A percentile compares a stretch with the other conserved stretches of the same genome.
Conservation (phyloP, 2,113 vertebrate species). For the Bufo gargarizans region DNA sequence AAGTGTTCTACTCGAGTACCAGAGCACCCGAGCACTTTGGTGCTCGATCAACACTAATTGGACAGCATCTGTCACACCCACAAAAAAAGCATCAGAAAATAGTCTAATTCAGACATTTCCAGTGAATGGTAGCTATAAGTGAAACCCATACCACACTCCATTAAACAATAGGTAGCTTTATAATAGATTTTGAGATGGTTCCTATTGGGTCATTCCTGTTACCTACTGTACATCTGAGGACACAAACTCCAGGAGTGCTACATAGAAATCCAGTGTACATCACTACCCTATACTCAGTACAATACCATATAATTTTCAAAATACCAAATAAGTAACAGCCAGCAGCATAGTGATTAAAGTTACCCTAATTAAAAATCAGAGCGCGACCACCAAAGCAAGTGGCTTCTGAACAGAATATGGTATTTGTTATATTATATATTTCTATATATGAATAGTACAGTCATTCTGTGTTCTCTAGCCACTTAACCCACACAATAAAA, state of each 20-base stretch:
- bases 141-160: not conserved
- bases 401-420: not conserved
- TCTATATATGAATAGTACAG: not conserved
- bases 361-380: conserved; percentile 22
- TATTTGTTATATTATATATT: not conserved
- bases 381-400: conserved; percentile 7
- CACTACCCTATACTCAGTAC: not conserved
- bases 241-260: not conserved
- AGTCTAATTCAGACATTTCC: no score
- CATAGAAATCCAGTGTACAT: not conserved
- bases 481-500: not conserved
- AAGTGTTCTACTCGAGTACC: no score
- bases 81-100: no score
- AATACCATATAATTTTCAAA: conserved; percentile 11
- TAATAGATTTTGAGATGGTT: not conserved
- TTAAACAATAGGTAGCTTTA: not conserved
- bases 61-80: no score
- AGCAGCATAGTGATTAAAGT: not conserved
- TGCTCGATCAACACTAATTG: no score
- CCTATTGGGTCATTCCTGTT: not conserved
- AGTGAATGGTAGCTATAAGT: not conserved
- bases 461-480: not conserved
- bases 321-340: conserved; percentile 22
- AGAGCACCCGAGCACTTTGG: no score
- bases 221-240: not conserved